These are phyloP conservation scores for Escarpia spicata DNA, from an alignment of 2,888 invertebrate species.

Conservation along the genomic window DNA sequence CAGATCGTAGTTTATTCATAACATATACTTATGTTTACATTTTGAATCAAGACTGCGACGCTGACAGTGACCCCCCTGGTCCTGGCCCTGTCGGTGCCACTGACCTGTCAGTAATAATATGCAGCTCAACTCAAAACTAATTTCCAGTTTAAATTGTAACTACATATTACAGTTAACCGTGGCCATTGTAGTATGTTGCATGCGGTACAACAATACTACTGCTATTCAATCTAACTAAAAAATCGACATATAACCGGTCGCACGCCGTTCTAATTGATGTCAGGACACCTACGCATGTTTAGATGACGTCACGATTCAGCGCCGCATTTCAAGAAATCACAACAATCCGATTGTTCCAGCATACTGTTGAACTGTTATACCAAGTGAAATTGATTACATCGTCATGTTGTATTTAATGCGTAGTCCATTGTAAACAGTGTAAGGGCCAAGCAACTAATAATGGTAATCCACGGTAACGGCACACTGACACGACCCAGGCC, in stretches of 20 bases:
- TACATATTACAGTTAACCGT: neutral
- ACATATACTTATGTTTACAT: neutral
- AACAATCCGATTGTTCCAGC: neutral
- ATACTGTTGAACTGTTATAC: neutral
- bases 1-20: neutral
- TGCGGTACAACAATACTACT: neutral
- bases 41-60: neutral
- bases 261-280: neutral
- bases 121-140: neutral
- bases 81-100: no score
- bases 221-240: neutral
- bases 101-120: neutral
- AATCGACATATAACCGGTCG: neutral
- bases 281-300: slow-evolving; percentile 16
- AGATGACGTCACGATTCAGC: neutral
- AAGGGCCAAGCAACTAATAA: neutral
- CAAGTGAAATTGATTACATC: neutral
- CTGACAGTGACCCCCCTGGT: no score
- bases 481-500: neutral
- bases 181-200: neutral
- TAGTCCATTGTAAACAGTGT: neutral
- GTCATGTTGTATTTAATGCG: neutral
- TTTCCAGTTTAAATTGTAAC: neutral
- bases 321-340: neutral
- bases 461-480: neutral